phyloP scores from a whole-genome alignment of 2,113 vertebrate species.

The Platichthys flesus region DNA sequence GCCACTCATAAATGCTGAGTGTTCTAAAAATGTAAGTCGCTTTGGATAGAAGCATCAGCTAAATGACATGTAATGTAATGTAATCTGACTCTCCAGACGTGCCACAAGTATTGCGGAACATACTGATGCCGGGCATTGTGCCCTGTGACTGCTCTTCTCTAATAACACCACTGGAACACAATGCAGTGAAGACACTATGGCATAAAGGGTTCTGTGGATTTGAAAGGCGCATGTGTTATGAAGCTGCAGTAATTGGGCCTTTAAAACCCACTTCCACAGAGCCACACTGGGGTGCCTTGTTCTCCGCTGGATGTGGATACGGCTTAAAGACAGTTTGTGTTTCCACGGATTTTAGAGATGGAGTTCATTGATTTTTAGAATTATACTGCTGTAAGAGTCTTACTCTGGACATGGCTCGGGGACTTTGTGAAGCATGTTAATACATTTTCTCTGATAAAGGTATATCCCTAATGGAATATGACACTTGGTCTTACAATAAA shows the following conservation, averaged over 20 bases:
- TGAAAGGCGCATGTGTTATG: slow-evolving; percentile 75
- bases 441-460: slow-evolving; percentile 4
- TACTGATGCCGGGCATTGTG: too few relatives aligned
- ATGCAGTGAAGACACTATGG: slow-evolving; percentile 34
- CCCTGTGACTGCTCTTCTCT: slow-evolving; percentile 18
- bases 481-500: slow-evolving; percentile 5
- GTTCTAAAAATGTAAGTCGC: too few relatives aligned
- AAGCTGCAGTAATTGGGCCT: slow-evolving; percentile 79
- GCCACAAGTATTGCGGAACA: too few relatives aligned
- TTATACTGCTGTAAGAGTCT: slow-evolving; percentile 4
- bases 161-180: slow-evolving; percentile 36
- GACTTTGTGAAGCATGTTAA: slow-evolving; percentile 31
- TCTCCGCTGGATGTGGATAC: slow-evolving; percentile 50
- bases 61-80: too few relatives aligned
- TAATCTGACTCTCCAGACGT: slow-evolving; percentile 15
- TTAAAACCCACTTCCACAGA: slow-evolving; percentile 65
- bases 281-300: slow-evolving; percentile 55
- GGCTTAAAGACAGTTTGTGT: slow-evolving; percentile 64
- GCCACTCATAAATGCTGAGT: too few relatives aligned
- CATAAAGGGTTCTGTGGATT: slow-evolving; percentile 56
- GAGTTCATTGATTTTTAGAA: slow-evolving; percentile 21
- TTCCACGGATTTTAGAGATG: slow-evolving; percentile 42
- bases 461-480: slow-evolving; percentile 13
- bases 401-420: slow-evolving; percentile 5
- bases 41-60: too few relatives aligned